Evolutionary conservation across 2,797 vertebrate species (phyloP).

Genomic region (Podarcis siculus): DNA sequence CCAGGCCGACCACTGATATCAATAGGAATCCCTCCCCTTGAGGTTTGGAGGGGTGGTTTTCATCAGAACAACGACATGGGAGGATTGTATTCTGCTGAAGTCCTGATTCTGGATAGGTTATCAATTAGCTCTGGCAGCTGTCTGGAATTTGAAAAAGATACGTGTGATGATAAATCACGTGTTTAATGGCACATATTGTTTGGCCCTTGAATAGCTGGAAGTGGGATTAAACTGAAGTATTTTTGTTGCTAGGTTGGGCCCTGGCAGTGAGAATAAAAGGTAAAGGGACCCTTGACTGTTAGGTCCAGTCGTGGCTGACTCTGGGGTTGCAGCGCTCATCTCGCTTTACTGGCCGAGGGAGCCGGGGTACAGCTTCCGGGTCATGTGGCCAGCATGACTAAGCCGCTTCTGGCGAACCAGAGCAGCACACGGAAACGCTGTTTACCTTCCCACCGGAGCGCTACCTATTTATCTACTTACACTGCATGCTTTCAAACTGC

Average conservation of each 20-base stretch:
- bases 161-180: neutral
- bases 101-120: too few species aligned
- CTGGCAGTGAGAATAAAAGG: neutral
- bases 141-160: neutral
- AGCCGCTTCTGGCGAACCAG: too few species aligned
- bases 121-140: neutral
- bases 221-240: neutral
- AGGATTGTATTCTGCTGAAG: neutral
- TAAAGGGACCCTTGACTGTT: too few species aligned
- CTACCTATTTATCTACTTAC: too few species aligned
- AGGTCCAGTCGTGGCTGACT: rapidly evolving
- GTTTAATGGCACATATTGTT: neutral
- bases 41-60: too few species aligned
- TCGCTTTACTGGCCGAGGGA: too few species aligned
- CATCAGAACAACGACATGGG: neutral
- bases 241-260: neutral
- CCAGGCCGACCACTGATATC: neutral
- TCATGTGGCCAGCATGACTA: too few species aligned
- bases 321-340: too few species aligned
- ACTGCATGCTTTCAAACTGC: too few species aligned
- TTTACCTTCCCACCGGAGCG: rapidly evolving
- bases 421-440: rapidly evolving
- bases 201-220: neutral
- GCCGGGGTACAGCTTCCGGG: too few species aligned
- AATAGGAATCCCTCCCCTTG: neutral